Evolutionary conservation across 2,113 vertebrate genomes (phyloP), one percentile per base, ranked within the genome.

Genomic region (Odocoileus virginianus): DNA sequence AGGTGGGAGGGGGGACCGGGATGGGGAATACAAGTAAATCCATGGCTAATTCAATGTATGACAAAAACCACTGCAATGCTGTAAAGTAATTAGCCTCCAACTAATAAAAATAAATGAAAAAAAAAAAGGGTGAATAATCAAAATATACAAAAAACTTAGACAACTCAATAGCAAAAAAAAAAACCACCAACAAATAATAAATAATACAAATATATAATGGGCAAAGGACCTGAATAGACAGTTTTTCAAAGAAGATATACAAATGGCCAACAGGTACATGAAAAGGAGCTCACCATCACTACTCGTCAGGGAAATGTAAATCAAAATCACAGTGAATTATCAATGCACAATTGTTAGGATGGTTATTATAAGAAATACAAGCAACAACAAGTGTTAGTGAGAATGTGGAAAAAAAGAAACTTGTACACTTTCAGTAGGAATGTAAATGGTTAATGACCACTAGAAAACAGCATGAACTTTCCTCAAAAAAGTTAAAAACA

Each of bases 361-460:
- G n/a, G 64, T 12, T 11, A 52, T 52, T 52, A 36, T 36, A 71
- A 21, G 21, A 36, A 71, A 36, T 36, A 71, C n/a, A 71, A 71
- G n/a, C 64, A 71, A 36, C 11, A 71, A 36, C 64, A 11, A 36
- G 64, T 36, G 64, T 36, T 71, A 71, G n/a, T 36, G 33, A 71
- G 17, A 71, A 36, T 71, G 64, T 36, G 64, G 64, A 71, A 36
- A 36, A 36, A 71, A 71, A 71, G n/a, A 71, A 71, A 71, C 36
- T 6, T 0, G 0, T 36, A 36, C n/a, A 23, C 5, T 71, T n/a
- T 36, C n/a, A 23, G 19, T 12, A 71, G 67, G n/a, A 12, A 23
- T 23, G n/a, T 12, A 23, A 71, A 23, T 23, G 64, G n/a, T 71
- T 71, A 23, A 36, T 36, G 67, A 71, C n/a, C 67, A 71, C n/a